These are phyloP conservation scores for Intellagama lesueurii DNA, from an alignment of 2,797 vertebrate species.

Conservation along the genomic window DNA sequence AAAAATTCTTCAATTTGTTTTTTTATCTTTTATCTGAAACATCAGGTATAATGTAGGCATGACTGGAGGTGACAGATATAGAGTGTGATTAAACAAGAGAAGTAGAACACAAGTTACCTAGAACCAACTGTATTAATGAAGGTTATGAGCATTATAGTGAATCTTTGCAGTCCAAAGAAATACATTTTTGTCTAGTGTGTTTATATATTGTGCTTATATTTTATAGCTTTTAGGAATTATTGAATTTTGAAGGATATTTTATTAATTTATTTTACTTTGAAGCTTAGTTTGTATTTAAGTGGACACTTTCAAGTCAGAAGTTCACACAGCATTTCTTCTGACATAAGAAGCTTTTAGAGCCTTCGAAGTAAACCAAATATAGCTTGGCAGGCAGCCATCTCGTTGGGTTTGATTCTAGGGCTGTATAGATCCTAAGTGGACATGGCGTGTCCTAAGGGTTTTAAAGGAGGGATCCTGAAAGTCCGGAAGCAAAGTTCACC, in stretches of 20 bases:
- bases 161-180: not conserved
- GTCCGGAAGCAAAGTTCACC: not conserved
- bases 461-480: not conserved
- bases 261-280: not conserved
- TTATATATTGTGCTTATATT: not conserved
- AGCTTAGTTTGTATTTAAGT: not conserved
- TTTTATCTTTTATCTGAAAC: not conserved
- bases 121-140: not conserved
- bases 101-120: not conserved
- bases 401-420: not conserved
- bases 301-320: not conserved
- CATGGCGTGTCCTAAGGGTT: not conserved
- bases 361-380: not conserved
- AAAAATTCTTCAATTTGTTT: not conserved
- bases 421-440: slow-evolving; percentile 1
- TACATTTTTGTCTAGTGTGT: not conserved
- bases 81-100: not conserved
- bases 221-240: not conserved
- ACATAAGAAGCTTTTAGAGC: not conserved
- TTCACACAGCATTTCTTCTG: not conserved
- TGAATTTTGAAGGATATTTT: not conserved
- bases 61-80: not conserved
- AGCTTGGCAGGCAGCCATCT: not conserved
- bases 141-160: not conserved
- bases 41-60: not conserved